Conservation (phyloP, 2,797 vertebrate species). For the Sebastes cheni region DNA sequence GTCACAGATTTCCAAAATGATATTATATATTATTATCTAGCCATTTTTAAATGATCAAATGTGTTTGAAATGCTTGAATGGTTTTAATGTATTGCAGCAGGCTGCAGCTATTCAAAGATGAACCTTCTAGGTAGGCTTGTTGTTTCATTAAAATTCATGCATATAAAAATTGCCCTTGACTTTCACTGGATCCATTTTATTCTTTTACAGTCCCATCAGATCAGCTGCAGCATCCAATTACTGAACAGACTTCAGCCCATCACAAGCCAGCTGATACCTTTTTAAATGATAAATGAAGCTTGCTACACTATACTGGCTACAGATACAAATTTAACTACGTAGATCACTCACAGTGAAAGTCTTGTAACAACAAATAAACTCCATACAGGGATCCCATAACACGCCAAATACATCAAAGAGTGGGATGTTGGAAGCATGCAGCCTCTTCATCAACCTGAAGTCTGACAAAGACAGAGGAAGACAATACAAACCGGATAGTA, state of each 20-base stretch:
- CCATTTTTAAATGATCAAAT: neutral
- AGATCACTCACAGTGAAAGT: neutral
- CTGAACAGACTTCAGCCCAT: constrained; percentile 36
- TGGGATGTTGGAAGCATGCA: neutral
- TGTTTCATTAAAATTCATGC: constrained; percentile 55
- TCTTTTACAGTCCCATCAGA: constrained; percentile 47
- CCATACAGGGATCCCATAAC: neutral
- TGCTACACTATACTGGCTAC: neutral
- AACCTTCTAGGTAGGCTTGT: constrained; percentile 18
- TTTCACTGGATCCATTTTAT: constrained; percentile 42
- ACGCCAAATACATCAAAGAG: neutral
- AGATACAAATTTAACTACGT: constrained; percentile 8
- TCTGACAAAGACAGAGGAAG: constrained; percentile 1
- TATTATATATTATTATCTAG: neutral
- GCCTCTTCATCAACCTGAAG: neutral
- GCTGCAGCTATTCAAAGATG: neutral
- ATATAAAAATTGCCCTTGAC: constrained; percentile 56
- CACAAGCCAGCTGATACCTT: constrained; percentile 33
- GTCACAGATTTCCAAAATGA: neutral
- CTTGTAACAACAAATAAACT: constrained; percentile 3
- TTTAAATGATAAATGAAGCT: constrained; percentile 34
- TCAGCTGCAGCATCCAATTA: constrained; percentile 44
- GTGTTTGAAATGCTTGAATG: neutral
- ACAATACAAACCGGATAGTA: neutral
- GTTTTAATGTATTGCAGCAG: neutral